Base-by-base conservation (phyloP, 23 tunicate genomes). In the Corella eumyota region DNA sequence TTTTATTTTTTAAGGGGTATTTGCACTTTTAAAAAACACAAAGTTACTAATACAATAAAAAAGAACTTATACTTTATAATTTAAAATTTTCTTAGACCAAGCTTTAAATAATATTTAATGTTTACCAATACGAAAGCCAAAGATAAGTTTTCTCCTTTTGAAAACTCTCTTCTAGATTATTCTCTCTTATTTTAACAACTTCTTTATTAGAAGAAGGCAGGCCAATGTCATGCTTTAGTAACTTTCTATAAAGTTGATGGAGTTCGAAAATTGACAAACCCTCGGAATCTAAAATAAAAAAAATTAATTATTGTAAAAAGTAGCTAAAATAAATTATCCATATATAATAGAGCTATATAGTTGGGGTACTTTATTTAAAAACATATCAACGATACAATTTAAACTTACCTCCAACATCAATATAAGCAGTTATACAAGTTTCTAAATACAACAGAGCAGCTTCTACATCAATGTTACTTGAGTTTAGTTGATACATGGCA, bases 391-490 rank as follows among this genome's bases (percentile, higher is more conserved):
- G n/a, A n/a, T n/a, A n/a, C n/a, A 38, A n/a, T 24, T 11, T 31
- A 2, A 3, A 25, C 66, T 60, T 33, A 66, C 82, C 73, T 66
- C 66, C 77, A 20, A 69, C n/a, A 23, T 84, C 77, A 27, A 75
- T 9, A 30, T 56, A 62, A 44, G 81, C 23, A 3, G 76, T 25
- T n/a, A 75, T 31, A 59, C 80, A 69, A 30, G 72, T 58, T 56
- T 84, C 94, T 54, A 84, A 48, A 49, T 84, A 84, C 13, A 57
- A 61, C 56, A 84, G 45, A 1, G 81, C 94, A 3, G 94, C 94
- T 56, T 75, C 83, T 13, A 48, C 56, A 51, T 84, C 94, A 1
- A 30, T 36, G 37, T 72, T 67, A 45, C 75, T 83, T 2, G 49
- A 64, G 37, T 62, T 76, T 0, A 69, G 62, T 49, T 84, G 94